Conservation (phyloP, 2,888 invertebrate species). For the Diadegma fenestrale region DNA sequence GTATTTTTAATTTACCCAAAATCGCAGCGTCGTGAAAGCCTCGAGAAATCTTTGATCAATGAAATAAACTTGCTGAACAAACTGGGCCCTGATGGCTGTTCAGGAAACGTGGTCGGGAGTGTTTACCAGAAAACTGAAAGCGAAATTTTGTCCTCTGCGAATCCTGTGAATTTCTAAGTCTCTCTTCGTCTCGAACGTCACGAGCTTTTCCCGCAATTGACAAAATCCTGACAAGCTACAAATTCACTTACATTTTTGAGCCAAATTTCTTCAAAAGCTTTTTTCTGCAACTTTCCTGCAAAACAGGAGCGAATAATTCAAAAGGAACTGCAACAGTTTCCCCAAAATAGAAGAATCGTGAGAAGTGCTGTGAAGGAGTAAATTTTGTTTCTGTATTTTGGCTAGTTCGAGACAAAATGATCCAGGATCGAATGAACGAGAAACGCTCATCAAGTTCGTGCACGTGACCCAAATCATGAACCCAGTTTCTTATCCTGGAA, state of each 20-base stretch:
- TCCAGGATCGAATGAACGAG: background rate
- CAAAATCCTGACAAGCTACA: constrained; percentile 2
- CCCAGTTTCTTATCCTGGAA: constrained; percentile 4
- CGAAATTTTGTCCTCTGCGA: constrained; percentile 47
- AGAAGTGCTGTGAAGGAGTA: background rate
- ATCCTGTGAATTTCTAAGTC: constrained; percentile 46
- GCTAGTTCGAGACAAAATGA: background rate
- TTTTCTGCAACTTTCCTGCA: constrained; percentile 12
- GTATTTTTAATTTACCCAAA: constrained; percentile 18
- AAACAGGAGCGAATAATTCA: background rate
- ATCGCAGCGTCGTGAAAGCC: background rate
- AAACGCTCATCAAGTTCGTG: background rate
- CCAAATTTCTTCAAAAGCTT: background rate
- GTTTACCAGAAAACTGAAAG: constrained; percentile 52
- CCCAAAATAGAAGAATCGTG: background rate
- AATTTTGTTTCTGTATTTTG: background rate
- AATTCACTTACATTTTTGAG: constrained; percentile 3
- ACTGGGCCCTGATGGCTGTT: constrained; percentile 13
- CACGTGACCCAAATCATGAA: background rate
- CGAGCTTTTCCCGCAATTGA: constrained; percentile 31
- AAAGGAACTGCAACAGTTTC: background rate
- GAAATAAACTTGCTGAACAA: constrained; percentile 1
- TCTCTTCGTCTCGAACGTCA: constrained; percentile 40
- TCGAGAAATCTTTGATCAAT: constrained; percentile 15
- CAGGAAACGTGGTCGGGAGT: background rate